A percentile compares a stretch with the other conserved stretches of the same genome.
phyloP scores from a whole-genome alignment of 2,113 vertebrate genomes.

The Promerops cafer region DNA sequence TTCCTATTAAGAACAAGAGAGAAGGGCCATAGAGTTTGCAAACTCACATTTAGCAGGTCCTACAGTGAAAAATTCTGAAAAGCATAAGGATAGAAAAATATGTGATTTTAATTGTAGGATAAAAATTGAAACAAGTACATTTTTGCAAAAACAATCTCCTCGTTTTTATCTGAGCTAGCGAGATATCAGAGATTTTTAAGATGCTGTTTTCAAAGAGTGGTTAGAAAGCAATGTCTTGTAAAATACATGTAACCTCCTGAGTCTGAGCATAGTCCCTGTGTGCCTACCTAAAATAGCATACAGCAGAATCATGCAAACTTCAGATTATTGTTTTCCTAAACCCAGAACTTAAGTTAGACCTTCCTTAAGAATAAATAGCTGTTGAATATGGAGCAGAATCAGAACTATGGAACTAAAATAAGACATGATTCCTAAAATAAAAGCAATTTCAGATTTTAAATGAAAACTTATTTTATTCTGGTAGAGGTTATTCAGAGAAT shows the following conservation, averaged over 20 bases:
- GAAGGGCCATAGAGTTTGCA: background rate
- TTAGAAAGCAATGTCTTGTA: background rate
- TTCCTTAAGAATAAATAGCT: slow-evolving; percentile 12
- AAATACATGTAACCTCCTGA: background rate
- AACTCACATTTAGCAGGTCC: background rate
- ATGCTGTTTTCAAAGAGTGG: background rate
- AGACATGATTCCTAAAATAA: background rate
- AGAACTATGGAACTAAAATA: background rate
- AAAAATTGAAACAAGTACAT: background rate
- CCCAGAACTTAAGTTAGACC: background rate
- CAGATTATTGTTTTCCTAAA: background rate
- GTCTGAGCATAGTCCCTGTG: background rate
- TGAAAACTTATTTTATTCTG: background rate
- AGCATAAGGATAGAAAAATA: background rate
- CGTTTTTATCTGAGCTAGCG: background rate
- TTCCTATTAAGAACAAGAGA: background rate
- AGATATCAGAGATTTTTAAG: background rate
- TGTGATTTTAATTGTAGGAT: background rate
- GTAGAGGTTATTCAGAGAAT: background rate
- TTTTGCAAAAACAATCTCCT: background rate
- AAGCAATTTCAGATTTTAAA: background rate
- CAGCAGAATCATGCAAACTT: background rate
- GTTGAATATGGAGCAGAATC: background rate
- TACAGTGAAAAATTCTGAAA: background rate
- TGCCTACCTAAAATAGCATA: background rate